Percentiles rank a stretch among this genome's conserved stretches.
phyloP scores from a whole-genome alignment of 2,888 invertebrate genomes.

The Dicyrtoma fusca region DNA sequence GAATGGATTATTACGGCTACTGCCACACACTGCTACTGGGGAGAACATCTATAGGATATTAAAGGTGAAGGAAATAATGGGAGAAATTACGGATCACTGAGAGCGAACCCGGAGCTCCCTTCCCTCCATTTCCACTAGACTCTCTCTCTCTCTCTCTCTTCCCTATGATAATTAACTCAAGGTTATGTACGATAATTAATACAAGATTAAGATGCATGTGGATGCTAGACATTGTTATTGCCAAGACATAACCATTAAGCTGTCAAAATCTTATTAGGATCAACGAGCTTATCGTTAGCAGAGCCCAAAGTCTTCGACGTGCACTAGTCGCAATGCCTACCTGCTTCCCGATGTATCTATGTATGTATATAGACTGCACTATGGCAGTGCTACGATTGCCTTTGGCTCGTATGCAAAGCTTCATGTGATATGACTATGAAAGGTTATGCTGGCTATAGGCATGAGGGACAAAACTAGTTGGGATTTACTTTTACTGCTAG shows the following conservation, averaged over 20 bases:
- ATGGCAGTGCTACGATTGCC: no score
- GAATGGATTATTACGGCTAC: conserved; percentile 10
- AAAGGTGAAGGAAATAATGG: conserved; percentile 53
- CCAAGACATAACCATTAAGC: conserved; percentile 1
- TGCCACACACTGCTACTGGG: background rate
- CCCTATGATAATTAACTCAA: conserved; percentile 44
- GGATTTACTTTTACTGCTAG: no score
- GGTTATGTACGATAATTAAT: conserved; percentile 53
- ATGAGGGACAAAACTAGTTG: no score
- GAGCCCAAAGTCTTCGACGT: no score
- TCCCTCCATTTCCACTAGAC: conserved; percentile 37
- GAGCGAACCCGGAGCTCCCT: conserved; percentile 47
- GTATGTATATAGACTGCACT: no score
- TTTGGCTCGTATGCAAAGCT: conserved; percentile 3
- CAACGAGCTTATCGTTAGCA: conserved; percentile 25
- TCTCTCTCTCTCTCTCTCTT: no score
- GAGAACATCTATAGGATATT: conserved; percentile 2
- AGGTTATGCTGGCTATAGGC: no score
- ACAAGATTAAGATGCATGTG: conserved; percentile 17
- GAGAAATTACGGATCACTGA: conserved; percentile 51
- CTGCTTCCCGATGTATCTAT: no score
- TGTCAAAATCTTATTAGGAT: conserved; percentile 17
- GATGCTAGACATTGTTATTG: conserved; percentile 3
- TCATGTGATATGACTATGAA: background rate
- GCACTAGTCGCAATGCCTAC: no score